Percentiles rank a stretch among this genome's conserved stretches.
phyloP scores from a whole-genome alignment of 1,140 invertebrate species.

The Apis florea region DNA sequence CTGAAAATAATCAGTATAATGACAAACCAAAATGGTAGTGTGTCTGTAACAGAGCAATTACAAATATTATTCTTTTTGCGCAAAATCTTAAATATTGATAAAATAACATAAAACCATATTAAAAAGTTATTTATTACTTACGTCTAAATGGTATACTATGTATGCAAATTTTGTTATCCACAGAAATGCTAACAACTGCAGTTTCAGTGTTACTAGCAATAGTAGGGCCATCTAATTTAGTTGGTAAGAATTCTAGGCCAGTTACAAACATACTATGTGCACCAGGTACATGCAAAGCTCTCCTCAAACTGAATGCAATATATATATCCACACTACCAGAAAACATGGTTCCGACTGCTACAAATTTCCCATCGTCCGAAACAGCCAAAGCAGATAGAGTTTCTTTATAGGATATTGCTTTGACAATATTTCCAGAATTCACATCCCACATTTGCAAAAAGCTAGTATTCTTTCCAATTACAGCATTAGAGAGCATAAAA shows the following conservation, averaged over 20 bases:
- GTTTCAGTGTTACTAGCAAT: constrained; percentile 89
- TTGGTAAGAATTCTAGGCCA: constrained; percentile 93
- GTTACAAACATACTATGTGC: constrained; percentile 97
- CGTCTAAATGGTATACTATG: constrained; percentile 92
- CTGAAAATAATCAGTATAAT: constrained; percentile 87
- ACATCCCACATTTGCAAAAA: constrained; percentile 88
- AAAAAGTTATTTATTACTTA: constrained; percentile 80
- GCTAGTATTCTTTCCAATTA: constrained; percentile 86
- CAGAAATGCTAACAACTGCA: constrained; percentile 95
- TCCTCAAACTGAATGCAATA: constrained; percentile 95
- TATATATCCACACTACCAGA: constrained; percentile 94
- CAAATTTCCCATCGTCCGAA: constrained; percentile 93
- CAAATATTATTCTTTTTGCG: not conserved
- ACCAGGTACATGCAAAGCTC: constrained; percentile 88
- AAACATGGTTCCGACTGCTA: constrained; percentile 96
- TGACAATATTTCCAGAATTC: constrained; percentile 80
- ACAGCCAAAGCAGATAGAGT: constrained; percentile 92
- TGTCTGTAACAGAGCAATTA: constrained; percentile 81
- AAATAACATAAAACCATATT: not conserved
- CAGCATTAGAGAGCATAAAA: constrained; percentile 91
- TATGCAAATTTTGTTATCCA: constrained; percentile 95
- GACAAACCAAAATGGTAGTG: constrained; percentile 89
- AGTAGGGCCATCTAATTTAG: constrained; percentile 83
- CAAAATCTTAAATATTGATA: not conserved
- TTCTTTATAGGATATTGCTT: constrained; percentile 84